Conservation (phyloP, 2,888 invertebrate species). For the Pycnomerus fuliginosus region DNA sequence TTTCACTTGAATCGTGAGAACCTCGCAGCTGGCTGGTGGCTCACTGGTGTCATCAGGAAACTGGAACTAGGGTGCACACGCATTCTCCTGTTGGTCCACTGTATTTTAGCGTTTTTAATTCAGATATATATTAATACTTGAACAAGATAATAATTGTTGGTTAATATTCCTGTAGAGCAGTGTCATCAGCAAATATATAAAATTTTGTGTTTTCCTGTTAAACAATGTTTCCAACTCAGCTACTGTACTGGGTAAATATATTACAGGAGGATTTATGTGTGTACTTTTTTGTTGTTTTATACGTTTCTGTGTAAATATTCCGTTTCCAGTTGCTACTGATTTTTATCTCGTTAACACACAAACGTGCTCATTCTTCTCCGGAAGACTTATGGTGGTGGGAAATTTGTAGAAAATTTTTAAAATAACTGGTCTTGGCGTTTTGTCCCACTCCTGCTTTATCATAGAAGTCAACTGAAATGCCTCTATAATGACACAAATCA, state of each 20-base stretch:
- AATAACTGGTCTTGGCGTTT: no score
- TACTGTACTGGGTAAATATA: slow-evolving; percentile 30
- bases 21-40: slow-evolving; percentile 37
- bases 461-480: no score
- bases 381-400: no score
- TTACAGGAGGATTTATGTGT: slow-evolving; percentile 24
- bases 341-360: no score
- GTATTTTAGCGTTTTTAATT: slow-evolving; percentile 40
- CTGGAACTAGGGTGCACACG: slow-evolving; percentile 10
- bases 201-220: slow-evolving; percentile 39
- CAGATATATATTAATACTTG: slow-evolving; percentile 46
- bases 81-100: slow-evolving; percentile 29
- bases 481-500: no score
- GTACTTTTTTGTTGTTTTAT: slow-evolving; percentile 27
- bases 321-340: slow-evolving; percentile 15
- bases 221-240: slow-evolving; percentile 27
- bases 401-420: no score
- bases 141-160: slow-evolving; percentile 35
- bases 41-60: slow-evolving; percentile 30
- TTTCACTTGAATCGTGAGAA: slow-evolving; percentile 44
- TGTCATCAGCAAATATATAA: slow-evolving; percentile 33
- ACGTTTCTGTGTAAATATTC: slow-evolving; percentile 22
- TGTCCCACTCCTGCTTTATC: no score
- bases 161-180: slow-evolving; percentile 31
- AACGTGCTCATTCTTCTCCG: no score